Conservation (phyloP, 2,797 vertebrate species). For the Coregonus suidteri region DNA sequence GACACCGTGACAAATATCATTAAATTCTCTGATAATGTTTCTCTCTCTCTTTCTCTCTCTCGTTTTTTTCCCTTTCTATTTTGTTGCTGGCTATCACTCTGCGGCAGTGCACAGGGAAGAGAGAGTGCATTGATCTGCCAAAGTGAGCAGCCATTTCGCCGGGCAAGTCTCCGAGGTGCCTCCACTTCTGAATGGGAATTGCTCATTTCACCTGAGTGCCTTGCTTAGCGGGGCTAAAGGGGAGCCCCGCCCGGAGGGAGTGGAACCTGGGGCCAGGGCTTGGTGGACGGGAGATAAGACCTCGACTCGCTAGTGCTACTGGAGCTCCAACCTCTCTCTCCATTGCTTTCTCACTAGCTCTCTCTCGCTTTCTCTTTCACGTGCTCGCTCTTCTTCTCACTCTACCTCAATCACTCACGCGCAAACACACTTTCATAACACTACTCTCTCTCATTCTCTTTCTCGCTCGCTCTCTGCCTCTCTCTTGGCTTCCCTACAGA, state of each 20-base stretch:
- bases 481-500: too few relatives aligned
- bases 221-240: slow-evolving; percentile 50
- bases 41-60: not conserved
- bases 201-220: slow-evolving; percentile 71
- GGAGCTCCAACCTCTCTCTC: slow-evolving; percentile 24
- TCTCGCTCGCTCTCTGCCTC: not conserved
- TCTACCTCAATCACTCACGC: slow-evolving; percentile 11
- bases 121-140: slow-evolving; percentile 71
- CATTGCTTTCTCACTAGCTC: slow-evolving; percentile 19
- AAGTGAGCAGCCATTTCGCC: slow-evolving; percentile 71
- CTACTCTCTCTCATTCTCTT: not conserved
- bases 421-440: slow-evolving; percentile 13
- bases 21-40: slow-evolving; percentile 80
- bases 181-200: slow-evolving; percentile 71
- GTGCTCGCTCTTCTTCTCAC: not conserved
- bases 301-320: slow-evolving; percentile 32
- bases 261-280: slow-evolving; percentile 52
- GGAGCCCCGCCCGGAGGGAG: slow-evolving; percentile 41
- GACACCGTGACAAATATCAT: slow-evolving; percentile 81
- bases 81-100: slow-evolving; percentile 75
- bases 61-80: not conserved
- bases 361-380: slow-evolving; percentile 37
- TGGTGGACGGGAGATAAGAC: slow-evolving; percentile 66
- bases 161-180: slow-evolving; percentile 43
- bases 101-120: slow-evolving; percentile 61